Evolutionary conservation across 2,113 vertebrate species (phyloP).

Genomic region (Dicentrarchus labrax): DNA sequence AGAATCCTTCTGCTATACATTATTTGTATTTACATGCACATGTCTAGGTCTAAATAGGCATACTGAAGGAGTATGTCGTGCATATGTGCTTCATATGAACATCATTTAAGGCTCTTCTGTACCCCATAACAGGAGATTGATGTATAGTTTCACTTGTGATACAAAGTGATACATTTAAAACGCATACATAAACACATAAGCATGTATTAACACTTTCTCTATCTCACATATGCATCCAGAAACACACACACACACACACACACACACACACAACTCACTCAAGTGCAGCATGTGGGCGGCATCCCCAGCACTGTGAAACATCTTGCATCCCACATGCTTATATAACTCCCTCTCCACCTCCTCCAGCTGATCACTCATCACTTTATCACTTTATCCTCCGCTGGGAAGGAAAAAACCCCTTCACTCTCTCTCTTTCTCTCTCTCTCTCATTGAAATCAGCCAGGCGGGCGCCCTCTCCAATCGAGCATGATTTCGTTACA

Average conservation of each 20-base stretch:
- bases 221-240: slow-evolving; percentile 67
- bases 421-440: slow-evolving; percentile 40
- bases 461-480: slow-evolving; percentile 47
- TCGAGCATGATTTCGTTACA: slow-evolving; percentile 52
- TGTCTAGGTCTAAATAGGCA: background rate
- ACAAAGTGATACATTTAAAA: background rate
- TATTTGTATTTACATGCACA: background rate
- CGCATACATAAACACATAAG: slow-evolving; percentile 32
- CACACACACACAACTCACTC: slow-evolving; percentile 19
- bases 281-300: slow-evolving; percentile 73
- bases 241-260: slow-evolving; percentile 42
- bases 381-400: slow-evolving; percentile 65
- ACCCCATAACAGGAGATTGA: background rate
- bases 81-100: background rate
- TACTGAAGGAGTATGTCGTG: background rate
- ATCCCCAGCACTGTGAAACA: slow-evolving; percentile 77
- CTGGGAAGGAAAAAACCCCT: slow-evolving; percentile 65
- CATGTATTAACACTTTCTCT: slow-evolving; percentile 59
- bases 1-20: background rate
- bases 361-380: slow-evolving; percentile 80
- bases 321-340: slow-evolving; percentile 86
- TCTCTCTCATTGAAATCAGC: slow-evolving; percentile 52
- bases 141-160: background rate
- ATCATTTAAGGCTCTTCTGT: background rate
- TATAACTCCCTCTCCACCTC: slow-evolving; percentile 81